Percentiles rank a stretch among this genome's conserved stretches.
phyloP scores from a whole-genome alignment of 2,888 invertebrate genomes.

The Saturnia pavonia region DNA sequence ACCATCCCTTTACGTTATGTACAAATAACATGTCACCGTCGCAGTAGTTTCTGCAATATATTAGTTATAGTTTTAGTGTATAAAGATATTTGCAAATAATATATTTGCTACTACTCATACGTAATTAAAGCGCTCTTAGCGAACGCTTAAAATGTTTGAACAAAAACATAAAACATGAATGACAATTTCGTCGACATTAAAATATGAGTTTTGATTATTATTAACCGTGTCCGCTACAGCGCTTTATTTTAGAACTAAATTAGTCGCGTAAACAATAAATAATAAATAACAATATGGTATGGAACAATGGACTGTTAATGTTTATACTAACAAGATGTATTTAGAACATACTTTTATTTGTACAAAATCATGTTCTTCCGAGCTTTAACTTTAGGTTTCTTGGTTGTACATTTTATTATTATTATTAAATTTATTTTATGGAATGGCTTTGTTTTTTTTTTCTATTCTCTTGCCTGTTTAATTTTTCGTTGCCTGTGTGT shows the following conservation, averaged over 20 bases:
- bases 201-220: background rate
- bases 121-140: constrained; percentile 1
- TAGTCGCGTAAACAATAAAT: background rate
- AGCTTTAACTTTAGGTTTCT: constrained; percentile 78
- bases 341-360: constrained; percentile 49
- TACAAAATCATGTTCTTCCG: constrained; percentile 78
- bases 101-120: constrained; percentile 2
- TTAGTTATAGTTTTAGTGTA: background rate
- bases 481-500: constrained; percentile 61
- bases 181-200: background rate
- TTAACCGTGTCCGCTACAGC: background rate
- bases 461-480: constrained; percentile 53
- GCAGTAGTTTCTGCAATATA: no score
- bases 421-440: constrained; percentile 77
- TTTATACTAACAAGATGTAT: constrained; percentile 42
- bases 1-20: no score
- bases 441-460: constrained; percentile 60
- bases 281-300: constrained; percentile 11
- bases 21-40: no score
- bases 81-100: constrained; percentile 1
- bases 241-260: constrained; percentile 5
- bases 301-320: constrained; percentile 45
- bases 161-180: background rate
- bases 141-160: background rate
- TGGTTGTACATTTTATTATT: constrained; percentile 78